Conservation (phyloP, 2,797 vertebrate genomes). For the Kryptopterus vitreolus region DNA sequence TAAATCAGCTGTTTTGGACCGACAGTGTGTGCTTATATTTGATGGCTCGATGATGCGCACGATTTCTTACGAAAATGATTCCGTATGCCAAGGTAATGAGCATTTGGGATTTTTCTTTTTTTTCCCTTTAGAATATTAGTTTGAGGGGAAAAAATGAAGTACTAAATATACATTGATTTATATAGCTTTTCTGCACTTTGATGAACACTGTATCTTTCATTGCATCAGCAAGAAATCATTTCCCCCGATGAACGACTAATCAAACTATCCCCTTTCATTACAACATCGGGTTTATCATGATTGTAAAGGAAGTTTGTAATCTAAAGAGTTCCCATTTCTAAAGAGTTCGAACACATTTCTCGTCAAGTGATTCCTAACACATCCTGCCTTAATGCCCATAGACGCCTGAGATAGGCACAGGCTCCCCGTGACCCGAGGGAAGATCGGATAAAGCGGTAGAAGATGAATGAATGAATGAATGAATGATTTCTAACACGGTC, state of each 20-base stretch:
- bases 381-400: too few species aligned
- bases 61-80: background rate
- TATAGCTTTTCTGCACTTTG: background rate
- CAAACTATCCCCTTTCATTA: background rate
- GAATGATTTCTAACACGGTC: too few species aligned
- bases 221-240: background rate
- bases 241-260: background rate
- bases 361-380: background rate
- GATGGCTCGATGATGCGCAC: background rate
- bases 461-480: too few species aligned
- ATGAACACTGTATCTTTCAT: background rate
- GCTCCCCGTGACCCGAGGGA: too few species aligned
- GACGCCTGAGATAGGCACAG: too few species aligned
- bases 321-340: background rate
- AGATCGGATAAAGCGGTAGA: too few species aligned
- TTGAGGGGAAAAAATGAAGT: background rate
- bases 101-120: too few species aligned
- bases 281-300: background rate
- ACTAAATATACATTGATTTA: background rate
- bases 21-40: background rate
- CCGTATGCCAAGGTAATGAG: background rate
- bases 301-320: background rate
- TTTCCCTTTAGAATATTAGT: background rate
- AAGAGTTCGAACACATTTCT: background rate
- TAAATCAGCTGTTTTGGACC: background rate